Base-by-base conservation (phyloP, 35 echinoderm and acorn worm species). In the Heliocidaris tuberculata region DNA sequence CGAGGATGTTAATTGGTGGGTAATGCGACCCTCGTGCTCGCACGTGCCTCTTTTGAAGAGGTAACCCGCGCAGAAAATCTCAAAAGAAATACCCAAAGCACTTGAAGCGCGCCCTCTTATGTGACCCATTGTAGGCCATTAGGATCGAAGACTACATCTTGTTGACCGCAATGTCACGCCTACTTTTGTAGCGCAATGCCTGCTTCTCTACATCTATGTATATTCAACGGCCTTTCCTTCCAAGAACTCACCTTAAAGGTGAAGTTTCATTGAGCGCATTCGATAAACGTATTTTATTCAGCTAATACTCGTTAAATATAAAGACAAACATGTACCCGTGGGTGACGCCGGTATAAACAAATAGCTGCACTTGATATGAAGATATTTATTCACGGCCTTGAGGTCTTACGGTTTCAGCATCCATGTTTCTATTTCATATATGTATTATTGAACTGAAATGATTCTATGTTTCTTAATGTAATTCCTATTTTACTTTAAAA, bases 1-100 rank as follows among this genome's bases (percentile, higher is more conserved):
- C 2, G 47, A 89, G 87, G 31, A 89, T 89, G 87, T 89, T 89
- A 89, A 89, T 89, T 48, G 87, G 87, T 89, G 31, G 87, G 47
- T 47, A 89, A 89, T 89, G 87, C 87, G 87, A 48, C 47, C 87
- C 47, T 48, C 47, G 87, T 48, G 47, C 15, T 47, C 31, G 87
- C 87, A 89, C 87, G 47, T 89, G 87, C 47, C 87, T 89, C 19
- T 31, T 42, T 89, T 48, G 7, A 47, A 48, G 47, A 89, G 17
- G 19, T 27, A 89, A 5, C 47, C 47, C 5, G 87, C 13, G 21
- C 31, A 13, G 87, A 89, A 47, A 47, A 32, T 21, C 31, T 32
- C 31, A 89, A 9, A 89, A 5, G 87, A 89, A 48, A 89, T 47
- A 47, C 31, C 31, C 31, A 48, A 89, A 30, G 13, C 31, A 89